phyloP scores from a whole-genome alignment of 2,113 vertebrate genomes.

The Suricata suricatta region DNA sequence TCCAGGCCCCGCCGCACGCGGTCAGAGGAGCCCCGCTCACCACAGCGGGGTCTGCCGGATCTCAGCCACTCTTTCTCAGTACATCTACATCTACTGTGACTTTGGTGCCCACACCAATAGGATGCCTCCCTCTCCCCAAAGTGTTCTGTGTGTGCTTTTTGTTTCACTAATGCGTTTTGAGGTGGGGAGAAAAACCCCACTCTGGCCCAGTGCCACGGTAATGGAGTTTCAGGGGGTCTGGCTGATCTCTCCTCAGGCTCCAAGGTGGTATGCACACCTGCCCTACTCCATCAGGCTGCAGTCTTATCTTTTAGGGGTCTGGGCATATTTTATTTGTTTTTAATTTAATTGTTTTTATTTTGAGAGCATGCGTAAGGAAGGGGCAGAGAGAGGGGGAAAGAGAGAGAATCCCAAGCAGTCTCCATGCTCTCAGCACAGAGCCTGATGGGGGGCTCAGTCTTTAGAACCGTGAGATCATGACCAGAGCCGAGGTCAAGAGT shows the following conservation, averaged over 20 bases:
- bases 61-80: background rate
- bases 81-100: background rate
- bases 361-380: no score
- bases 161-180: background rate
- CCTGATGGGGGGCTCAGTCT: no score
- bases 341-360: no score
- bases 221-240: rapidly evolving
- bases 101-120: rapidly evolving
- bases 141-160: background rate
- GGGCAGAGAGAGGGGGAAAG: no score
- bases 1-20: rapidly evolving
- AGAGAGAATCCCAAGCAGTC: no score
- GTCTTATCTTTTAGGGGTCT: background rate
- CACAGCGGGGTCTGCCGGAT: rapidly evolving
- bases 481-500: no score
- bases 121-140: rapidly evolving
- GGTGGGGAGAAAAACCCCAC: background rate
- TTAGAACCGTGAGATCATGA: no score
- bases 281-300: rapidly evolving
- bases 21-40: background rate
- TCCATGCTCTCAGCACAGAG: no score
- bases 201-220: background rate
- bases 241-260: background rate
- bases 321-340: background rate
- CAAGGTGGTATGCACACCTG: background rate